These are phyloP conservation scores for Drosophila incognita DNA, from an alignment of 2,888 invertebrate genomes.

Conservation along the genomic window DNA sequence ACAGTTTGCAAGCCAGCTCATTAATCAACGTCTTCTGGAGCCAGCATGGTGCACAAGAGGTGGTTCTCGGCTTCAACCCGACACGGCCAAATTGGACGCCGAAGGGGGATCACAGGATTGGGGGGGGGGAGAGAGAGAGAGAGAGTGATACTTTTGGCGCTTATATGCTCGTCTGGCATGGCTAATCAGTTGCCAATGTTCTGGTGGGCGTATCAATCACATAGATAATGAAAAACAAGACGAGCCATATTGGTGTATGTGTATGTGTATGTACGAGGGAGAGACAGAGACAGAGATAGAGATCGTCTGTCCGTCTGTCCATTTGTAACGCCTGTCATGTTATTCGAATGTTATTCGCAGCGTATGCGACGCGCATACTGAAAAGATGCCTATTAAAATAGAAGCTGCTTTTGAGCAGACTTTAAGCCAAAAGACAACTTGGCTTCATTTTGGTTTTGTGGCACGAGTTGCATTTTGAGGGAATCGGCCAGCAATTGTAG, in stretches of 20 bases:
- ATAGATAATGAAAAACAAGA: slow-evolving; percentile 12
- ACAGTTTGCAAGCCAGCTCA: slow-evolving; percentile 65
- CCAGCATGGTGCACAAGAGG: slow-evolving; percentile 33
- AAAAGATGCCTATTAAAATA: slow-evolving; percentile 27
- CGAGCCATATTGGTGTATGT: neutral
- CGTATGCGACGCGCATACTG: slow-evolving; percentile 60
- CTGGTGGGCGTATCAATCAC: slow-evolving; percentile 74
- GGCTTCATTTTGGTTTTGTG: slow-evolving; percentile 9
- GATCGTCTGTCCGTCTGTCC: slow-evolving; percentile 13
- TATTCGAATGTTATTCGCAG: slow-evolving; percentile 62
- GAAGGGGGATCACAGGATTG: neutral
- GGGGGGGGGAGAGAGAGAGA: neutral
- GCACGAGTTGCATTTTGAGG: slow-evolving; percentile 33
- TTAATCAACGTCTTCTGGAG: slow-evolving; percentile 67
- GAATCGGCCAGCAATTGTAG: slow-evolving; percentile 5
- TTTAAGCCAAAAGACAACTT: slow-evolving; percentile 2
- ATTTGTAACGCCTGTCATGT: slow-evolving; percentile 66
- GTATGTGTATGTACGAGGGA: neutral
- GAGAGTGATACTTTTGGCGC: slow-evolving; percentile 14
- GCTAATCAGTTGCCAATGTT: slow-evolving; percentile 60
- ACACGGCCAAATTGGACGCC: slow-evolving; percentile 18
- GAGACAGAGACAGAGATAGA: neutral
- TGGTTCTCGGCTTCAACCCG: slow-evolving; percentile 38
- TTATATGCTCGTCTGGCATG: slow-evolving; percentile 54
- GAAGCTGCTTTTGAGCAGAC: slow-evolving; percentile 5